A percentile compares a stretch with the other conserved stretches of the same genome.
phyloP scores from a whole-genome alignment of 1,140 invertebrate genomes.

The Cherax destructor region DNA sequence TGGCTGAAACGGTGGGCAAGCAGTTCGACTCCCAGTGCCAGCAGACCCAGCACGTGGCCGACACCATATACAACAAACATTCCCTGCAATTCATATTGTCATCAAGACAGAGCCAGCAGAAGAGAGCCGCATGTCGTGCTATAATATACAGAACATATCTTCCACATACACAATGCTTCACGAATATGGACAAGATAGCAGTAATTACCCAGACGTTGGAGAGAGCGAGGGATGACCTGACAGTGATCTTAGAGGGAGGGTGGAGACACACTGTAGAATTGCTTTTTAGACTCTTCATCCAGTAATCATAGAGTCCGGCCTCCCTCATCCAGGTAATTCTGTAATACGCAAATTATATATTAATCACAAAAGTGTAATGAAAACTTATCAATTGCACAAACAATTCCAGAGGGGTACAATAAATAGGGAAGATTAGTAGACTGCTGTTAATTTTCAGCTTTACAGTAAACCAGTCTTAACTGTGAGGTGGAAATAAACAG shows the following conservation, averaged over 20 bases:
- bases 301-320: background rate
- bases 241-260: constrained; percentile 5
- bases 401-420: no score
- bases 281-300: background rate
- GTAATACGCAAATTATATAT: background rate
- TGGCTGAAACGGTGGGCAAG: background rate
- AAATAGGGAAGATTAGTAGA: no score
- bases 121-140: no score
- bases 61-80: constrained; percentile 25
- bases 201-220: constrained; percentile 8
- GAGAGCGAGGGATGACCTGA: background rate
- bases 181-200: background rate
- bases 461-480: no score
- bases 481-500: no score
- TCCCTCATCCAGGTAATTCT: background rate
- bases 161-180: background rate
- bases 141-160: no score
- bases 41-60: background rate
- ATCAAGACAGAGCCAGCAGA: no score
- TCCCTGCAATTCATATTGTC: background rate
- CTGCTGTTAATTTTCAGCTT: no score
- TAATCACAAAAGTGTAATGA: background rate
- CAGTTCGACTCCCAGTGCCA: background rate
- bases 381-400: no score
- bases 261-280: background rate